phyloP scores from a whole-genome alignment of 2,113 vertebrate genomes.

The Etheostoma cragini region DNA sequence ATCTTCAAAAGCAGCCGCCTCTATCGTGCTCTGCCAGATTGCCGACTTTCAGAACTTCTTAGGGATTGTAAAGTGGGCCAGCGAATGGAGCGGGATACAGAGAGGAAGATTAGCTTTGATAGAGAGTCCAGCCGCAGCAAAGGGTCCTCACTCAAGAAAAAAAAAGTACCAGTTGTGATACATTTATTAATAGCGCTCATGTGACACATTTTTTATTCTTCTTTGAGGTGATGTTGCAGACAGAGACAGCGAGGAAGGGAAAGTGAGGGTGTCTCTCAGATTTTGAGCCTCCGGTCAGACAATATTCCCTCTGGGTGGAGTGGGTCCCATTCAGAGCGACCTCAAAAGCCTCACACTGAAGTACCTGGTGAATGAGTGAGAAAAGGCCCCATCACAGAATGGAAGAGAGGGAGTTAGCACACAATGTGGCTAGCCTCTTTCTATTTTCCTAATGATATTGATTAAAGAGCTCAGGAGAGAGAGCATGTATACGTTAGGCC shows the following conservation, averaged over 20 bases:
- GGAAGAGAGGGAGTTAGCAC: constrained; percentile 57
- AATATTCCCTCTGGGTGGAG: constrained; percentile 82
- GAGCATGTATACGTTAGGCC: constrained; percentile 63
- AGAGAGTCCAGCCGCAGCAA: constrained; percentile 57
- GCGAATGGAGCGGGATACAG: constrained; percentile 40
- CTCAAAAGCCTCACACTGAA: constrained; percentile 77
- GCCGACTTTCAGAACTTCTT: constrained; percentile 77
- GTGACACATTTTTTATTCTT: constrained; percentile 51
- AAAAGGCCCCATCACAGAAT: constrained; percentile 67
- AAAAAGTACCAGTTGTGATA: constrained; percentile 54
- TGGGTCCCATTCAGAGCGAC: constrained; percentile 78
- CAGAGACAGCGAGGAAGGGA: constrained; percentile 2
- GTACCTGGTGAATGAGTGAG: constrained; percentile 76
- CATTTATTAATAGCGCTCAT: constrained; percentile 69
- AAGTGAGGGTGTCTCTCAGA: constrained; percentile 28
- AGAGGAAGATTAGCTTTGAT: constrained; percentile 66
- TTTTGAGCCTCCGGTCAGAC: constrained; percentile 69
- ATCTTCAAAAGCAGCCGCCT: constrained; percentile 67
- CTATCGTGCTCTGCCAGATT: constrained; percentile 74
- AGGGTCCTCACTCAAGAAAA: constrained; percentile 55
- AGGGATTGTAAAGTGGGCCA: constrained; percentile 77
- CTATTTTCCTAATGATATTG: constrained; percentile 74
- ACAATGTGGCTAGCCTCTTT: constrained; percentile 67
- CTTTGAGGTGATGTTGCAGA: constrained; percentile 63
- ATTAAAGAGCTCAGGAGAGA: constrained; percentile 73